Base-by-base conservation (phyloP, 2,113 vertebrate species). In the Lota lota region DNA sequence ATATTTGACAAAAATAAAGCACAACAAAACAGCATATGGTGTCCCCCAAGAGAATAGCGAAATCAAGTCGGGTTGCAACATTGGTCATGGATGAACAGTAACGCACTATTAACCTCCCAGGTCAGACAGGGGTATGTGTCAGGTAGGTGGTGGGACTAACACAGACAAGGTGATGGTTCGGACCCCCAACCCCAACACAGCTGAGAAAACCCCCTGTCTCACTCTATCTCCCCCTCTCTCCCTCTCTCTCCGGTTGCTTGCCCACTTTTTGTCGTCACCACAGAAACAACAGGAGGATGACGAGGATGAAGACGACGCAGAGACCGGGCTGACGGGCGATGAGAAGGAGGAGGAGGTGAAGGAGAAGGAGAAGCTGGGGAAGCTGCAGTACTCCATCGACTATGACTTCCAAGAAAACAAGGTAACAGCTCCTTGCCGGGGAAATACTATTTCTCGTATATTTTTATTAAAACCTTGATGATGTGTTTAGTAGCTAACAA, bases 351-450 rank as follows among this genome's bases (percentile, higher is more conserved):
- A 99, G 59, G 95, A 98, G 67, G 95, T 96, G 83, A 98, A 98
- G 71, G 95, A 98, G 82, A 95, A 95, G 0, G 97, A 99, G 86
- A 98, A 99, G 82, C 90, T 99, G 21, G 97, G 97, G 63, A 99
- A 99, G 81, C 83, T 99, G 78, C 97, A 99, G 88, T 99, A 97
- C 85, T 99, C 96, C 0, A 86, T 99, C 69, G 97, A 99, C 80
- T 99, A 99, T 0, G 97, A 99, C 68, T 99, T 99, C 85, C 94
- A 96, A 85, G 94, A 95, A 1, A 97, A 94, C 85, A 97, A 98
- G 95, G 97, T 94, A 5, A 33, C 28, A 33, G 28, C 28, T 33
- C 28, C 28, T 33, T 4, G 28, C 28, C 28, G 28, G 28, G 28
- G 28, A n/a, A n/a, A n/a, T n/a, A n/a, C n/a, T 4, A 5, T 33